phyloP scores from a whole-genome alignment of 2,113 vertebrate species.

The Prinia subflava region DNA sequence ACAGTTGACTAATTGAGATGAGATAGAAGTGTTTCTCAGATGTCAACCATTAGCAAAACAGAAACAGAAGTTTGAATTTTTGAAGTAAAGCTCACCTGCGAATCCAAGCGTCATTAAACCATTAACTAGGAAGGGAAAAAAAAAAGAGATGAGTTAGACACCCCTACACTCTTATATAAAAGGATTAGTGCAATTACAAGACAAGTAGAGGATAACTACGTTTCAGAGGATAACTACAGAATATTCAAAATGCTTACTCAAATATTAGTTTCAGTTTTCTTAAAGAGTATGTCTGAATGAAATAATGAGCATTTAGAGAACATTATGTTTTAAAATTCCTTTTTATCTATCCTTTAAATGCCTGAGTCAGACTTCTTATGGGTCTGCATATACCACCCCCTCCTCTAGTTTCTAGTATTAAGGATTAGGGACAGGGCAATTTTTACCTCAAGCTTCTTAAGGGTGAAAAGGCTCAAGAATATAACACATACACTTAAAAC shows the following conservation, averaged over 20 bases:
- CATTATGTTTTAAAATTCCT: background rate
- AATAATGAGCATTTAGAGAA: background rate
- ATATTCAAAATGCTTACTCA: background rate
- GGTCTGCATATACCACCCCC: background rate
- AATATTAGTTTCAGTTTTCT: background rate
- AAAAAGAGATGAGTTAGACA: background rate
- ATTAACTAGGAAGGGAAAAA: background rate
- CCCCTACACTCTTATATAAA: background rate
- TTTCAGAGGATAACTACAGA: background rate
- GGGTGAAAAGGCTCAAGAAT: background rate
- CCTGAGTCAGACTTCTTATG: background rate
- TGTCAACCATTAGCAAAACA: background rate
- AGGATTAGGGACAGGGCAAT: background rate
- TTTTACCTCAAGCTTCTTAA: background rate
- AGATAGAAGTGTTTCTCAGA: background rate
- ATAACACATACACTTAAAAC: background rate
- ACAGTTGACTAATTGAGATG: background rate
- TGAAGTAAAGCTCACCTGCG: conserved; percentile 47
- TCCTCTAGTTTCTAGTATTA: background rate
- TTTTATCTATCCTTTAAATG: background rate
- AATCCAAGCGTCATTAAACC: conserved; percentile 57
- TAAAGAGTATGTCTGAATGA: background rate
- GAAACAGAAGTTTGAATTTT: background rate
- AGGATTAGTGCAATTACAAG: background rate
- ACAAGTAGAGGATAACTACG: background rate